phyloP scores from a whole-genome alignment of 2,888 invertebrate genomes.

The Cerceris ruficornis region DNA sequence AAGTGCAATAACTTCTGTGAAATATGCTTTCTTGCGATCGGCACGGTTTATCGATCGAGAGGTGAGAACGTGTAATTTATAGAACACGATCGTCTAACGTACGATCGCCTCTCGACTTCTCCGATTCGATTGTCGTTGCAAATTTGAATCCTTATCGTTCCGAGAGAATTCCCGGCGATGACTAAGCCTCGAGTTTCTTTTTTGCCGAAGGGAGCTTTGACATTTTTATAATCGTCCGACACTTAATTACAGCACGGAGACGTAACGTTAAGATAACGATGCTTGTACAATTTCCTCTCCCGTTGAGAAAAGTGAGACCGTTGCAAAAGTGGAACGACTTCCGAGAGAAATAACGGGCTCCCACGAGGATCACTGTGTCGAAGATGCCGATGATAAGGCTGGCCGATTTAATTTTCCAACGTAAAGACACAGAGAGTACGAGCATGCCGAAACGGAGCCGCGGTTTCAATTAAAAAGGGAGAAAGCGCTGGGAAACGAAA shows the following conservation, averaged over 20 bases:
- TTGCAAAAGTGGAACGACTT: slow-evolving; percentile 11
- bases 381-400: slow-evolving; percentile 41
- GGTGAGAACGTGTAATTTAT: neutral
- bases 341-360: slow-evolving; percentile 24
- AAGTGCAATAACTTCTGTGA: neutral
- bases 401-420: slow-evolving; percentile 43
- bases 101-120: neutral
- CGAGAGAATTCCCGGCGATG: no score
- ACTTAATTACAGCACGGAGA: slow-evolving; percentile 10
- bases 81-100: slow-evolving; percentile 17
- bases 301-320: slow-evolving; percentile 9
- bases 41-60: slow-evolving; percentile 8
- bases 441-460: neutral
- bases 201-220: neutral
- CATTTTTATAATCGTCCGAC: neutral
- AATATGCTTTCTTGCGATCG: neutral
- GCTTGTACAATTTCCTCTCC: neutral
- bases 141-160: neutral
- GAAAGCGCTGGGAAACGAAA: neutral
- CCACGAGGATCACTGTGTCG: slow-evolving; percentile 18
- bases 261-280: slow-evolving; percentile 5
- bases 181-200: no score
- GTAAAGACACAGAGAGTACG: neutral
- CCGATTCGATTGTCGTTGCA: neutral
- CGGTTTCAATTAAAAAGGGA: slow-evolving; percentile 21